Evolutionary conservation across 2,888 invertebrate genomes (phyloP).

Genomic region (Diogma glabrata): DNA sequence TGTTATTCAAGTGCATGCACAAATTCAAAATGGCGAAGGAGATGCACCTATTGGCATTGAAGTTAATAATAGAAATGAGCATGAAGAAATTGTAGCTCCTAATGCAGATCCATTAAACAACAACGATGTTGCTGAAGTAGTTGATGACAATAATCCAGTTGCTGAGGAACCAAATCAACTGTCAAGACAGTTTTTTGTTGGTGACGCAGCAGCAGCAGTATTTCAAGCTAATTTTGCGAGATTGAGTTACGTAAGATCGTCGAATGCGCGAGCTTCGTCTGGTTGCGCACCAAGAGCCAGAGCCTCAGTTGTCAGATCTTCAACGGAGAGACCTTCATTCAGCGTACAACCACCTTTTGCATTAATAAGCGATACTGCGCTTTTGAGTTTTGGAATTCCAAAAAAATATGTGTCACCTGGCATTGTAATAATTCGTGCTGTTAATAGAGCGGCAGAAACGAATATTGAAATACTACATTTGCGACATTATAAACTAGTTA

Average conservation of each 20-base stretch:
- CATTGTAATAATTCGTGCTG: slow-evolving; percentile 33
- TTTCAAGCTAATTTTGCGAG: no score
- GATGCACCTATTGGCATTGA: background rate
- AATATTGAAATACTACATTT: slow-evolving; percentile 40
- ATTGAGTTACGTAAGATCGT: no score
- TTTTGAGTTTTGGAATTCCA: slow-evolving; percentile 33
- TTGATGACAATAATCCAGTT: background rate
- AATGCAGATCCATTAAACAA: background rate
- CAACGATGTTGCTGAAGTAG: background rate
- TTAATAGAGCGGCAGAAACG: slow-evolving; percentile 35
- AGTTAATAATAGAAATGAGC: background rate
- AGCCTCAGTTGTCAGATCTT: no score
- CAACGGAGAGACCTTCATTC: no score
- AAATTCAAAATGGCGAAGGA: background rate
- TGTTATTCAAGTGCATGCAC: no score
- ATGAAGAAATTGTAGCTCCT: background rate
- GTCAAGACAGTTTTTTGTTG: no score
- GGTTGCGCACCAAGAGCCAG: no score
- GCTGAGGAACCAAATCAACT: no score
- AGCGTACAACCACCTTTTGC: slow-evolving; percentile 11
- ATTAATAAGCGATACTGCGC: slow-evolving; percentile 31
- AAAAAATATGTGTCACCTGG: slow-evolving; percentile 30
- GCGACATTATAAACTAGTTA: slow-evolving; percentile 49
- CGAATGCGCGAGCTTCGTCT: no score
- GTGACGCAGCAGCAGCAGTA: background rate